These are phyloP conservation scores for Limnephilus rhombicus DNA, from an alignment of 2,888 invertebrate genomes.

Conservation along the genomic window DNA sequence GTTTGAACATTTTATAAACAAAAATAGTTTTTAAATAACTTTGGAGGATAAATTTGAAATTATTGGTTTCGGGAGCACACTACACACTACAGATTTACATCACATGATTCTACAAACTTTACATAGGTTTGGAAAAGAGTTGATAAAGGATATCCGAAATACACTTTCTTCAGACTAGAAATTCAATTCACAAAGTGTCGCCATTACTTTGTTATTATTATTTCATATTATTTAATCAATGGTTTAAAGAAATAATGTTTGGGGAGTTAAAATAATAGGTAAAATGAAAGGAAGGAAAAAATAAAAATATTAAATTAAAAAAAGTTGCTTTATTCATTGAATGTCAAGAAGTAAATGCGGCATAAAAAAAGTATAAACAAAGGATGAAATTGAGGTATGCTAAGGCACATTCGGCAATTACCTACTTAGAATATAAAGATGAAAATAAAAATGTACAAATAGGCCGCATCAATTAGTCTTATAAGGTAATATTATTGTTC, in stretches of 20 bases:
- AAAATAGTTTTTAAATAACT: background rate
- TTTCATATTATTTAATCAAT: background rate
- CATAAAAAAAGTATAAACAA: conserved; percentile 49
- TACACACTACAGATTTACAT: background rate
- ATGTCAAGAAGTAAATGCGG: conserved; percentile 62
- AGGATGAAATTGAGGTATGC: conserved; percentile 26
- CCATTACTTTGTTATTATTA: background rate
- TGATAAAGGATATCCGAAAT: background rate
- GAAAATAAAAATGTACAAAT: conserved; percentile 46
- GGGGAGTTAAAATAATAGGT: conserved; percentile 9
- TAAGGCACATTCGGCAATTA: conserved; percentile 37
- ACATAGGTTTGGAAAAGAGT: background rate
- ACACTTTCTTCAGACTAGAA: background rate
- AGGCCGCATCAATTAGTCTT: conserved; percentile 53
- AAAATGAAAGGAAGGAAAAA: conserved; percentile 53
- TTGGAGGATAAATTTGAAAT: background rate
- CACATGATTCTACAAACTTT: background rate
- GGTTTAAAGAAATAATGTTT: background rate
- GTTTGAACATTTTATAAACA: background rate
- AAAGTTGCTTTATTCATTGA: conserved; percentile 61
- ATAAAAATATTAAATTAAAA: conserved; percentile 49
- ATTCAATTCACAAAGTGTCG: background rate
- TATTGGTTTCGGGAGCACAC: background rate
- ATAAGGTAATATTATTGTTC: conserved; percentile 59
- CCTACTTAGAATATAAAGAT: conserved; percentile 45